Base-by-base conservation (phyloP, 2,797 vertebrate genomes). In the Tadarida brasiliensis region DNA sequence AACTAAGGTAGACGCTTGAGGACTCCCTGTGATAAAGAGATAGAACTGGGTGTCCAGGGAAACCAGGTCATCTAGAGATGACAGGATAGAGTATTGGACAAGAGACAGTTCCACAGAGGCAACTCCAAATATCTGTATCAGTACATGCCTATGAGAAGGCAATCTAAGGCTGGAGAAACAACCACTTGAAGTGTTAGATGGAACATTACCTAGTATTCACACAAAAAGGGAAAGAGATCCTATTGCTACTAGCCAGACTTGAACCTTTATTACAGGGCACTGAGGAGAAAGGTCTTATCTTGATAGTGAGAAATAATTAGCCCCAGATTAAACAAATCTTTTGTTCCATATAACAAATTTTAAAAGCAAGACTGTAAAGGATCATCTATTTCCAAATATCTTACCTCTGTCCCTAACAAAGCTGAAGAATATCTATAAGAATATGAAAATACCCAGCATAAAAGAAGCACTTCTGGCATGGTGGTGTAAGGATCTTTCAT, bases 341-440 rank as follows among this genome's bases (percentile, higher is more conserved):
- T 68, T 11, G 6, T 73, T 11, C 22, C 56, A 84, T 49, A 22
- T 94, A 94, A 92, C 17, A 89, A 65, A 54, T 33, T 59, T 87
- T 83, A 95, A 78, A 47, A 16, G 77, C 15, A 65, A 49, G 51
- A 28, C 33, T 78, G 11, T 39, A 92, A 93, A 95, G 15, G 59
- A 70, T 76, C 15, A 68, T 77, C 84, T 88, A 16, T 81, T 80
- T 84, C 51, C 3, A 78, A 59, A 44, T 91, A 70, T 91, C 26
- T 74, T 74, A 87, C 26, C n/a, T 71, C 6, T 68, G 16, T 57
- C 39, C 11, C 61, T 56, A 76, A 85, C 28, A 70, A 85, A 94
- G 11, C 61, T 87, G 49, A 94, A 94, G 30, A 61, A n/a, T 95
- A 92, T 74, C 90, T 94, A 78, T 67, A 87, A 26, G 49, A 91